phyloP scores from a whole-genome alignment of 2,113 vertebrate species.

The Clupea harengus region DNA sequence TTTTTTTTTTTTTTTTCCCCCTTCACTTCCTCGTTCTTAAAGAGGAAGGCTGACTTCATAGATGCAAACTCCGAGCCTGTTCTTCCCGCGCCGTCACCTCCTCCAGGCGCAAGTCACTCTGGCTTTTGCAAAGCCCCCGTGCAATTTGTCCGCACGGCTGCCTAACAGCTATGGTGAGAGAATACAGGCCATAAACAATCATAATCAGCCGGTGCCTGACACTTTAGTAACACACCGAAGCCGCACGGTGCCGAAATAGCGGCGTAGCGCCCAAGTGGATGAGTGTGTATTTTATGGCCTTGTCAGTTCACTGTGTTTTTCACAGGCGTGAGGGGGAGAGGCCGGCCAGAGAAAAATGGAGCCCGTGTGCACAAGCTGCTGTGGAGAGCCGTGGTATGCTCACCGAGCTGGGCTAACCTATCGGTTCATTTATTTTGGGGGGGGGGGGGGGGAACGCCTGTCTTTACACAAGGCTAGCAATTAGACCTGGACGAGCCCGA shows the following conservation, averaged over 20 bases:
- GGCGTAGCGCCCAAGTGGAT: neutral
- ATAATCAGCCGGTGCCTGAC: neutral
- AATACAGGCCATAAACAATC: neutral
- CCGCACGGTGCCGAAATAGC: neutral
- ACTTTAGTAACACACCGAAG: neutral
- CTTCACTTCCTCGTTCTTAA: slow-evolving; percentile 28
- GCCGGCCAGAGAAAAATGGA: slow-evolving; percentile 46
- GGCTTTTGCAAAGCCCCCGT: neutral
- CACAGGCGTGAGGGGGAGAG: neutral
- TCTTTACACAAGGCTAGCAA: slow-evolving; percentile 64
- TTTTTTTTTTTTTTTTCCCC: neutral
- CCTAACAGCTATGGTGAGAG: neutral
- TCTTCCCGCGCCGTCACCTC: neutral
- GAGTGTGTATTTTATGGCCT: neutral
- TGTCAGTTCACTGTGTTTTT: neutral
- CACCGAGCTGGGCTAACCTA: slow-evolving; percentile 29
- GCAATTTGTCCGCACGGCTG: neutral
- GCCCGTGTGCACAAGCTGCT: slow-evolving; percentile 58
- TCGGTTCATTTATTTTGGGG: slow-evolving; percentile 48
- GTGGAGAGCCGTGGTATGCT: slow-evolving; percentile 41
- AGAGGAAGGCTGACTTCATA: slow-evolving; percentile 10
- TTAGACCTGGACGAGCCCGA: slow-evolving; percentile 63
- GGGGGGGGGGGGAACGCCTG: slow-evolving; percentile 27
- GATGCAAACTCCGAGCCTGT: neutral
- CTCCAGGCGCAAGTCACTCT: neutral